Percentiles rank a stretch among this genome's conserved stretches.
Evolutionary conservation across 2,888 invertebrate species (phyloP).

Genomic region (Calameuta pallipes): DNA sequence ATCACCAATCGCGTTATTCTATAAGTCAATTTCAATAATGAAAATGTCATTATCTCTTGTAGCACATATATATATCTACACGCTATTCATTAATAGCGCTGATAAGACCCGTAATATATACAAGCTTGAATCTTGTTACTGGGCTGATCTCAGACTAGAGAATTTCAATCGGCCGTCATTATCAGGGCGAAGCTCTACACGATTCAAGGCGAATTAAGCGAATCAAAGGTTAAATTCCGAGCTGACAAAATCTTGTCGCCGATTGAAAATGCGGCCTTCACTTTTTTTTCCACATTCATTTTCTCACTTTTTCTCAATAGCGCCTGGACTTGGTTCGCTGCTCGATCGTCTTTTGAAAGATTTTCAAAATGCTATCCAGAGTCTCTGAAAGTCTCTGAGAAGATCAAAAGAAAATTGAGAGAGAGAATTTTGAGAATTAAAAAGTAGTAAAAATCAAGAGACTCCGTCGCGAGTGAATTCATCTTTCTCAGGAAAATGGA

Average conservation of each 20-base stretch:
- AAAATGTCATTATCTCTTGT: too few relatives aligned
- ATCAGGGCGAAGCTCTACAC: neutral
- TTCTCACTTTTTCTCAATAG: too few relatives aligned
- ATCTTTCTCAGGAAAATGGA: neutral
- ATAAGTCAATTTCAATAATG: too few relatives aligned
- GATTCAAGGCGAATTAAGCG: neutral
- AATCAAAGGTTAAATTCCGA: neutral
- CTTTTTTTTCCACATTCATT: too few relatives aligned
- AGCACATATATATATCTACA: too few relatives aligned
- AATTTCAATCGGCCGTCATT: neutral
- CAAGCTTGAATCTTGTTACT: neutral
- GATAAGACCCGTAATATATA: too few relatives aligned
- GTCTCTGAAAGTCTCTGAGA: neutral
- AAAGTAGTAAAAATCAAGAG: neutral
- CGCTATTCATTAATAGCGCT: too few relatives aligned
- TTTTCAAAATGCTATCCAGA: neutral
- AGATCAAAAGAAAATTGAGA: neutral
- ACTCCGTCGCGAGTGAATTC: neutral
- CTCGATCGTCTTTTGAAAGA: neutral
- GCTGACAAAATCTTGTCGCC: neutral
- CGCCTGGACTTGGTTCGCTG: neutral
- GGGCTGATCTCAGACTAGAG: neutral
- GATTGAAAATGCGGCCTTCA: neutral
- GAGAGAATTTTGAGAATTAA: neutral
- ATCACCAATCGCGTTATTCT: too few relatives aligned